A percentile compares a stretch with the other conserved stretches of the same genome.
These are phyloP conservation scores for Scolopax mira DNA, from an alignment of 2,113 vertebrate genomes.

Conservation along the genomic window DNA sequence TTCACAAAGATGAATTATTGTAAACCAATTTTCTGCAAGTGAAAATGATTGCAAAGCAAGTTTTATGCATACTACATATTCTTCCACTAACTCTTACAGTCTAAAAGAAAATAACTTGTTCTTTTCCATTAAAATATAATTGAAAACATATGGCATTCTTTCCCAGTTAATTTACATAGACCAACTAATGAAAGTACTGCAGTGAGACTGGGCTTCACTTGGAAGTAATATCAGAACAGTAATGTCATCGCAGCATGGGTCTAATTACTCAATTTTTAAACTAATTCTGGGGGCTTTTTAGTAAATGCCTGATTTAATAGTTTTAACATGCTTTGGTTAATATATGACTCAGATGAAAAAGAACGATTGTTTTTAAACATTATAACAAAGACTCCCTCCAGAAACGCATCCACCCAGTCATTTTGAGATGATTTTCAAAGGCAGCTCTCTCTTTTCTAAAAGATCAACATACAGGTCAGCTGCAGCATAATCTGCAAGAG, in stretches of 20 bases:
- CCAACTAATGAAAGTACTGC: slow-evolving; percentile 56
- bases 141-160: slow-evolving; percentile 47
- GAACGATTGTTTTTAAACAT: slow-evolving; percentile 45
- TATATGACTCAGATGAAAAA: slow-evolving; percentile 27
- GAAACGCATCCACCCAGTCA: not conserved
- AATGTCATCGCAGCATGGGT: slow-evolving; percentile 62
- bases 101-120: slow-evolving; percentile 22
- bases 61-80: not conserved
- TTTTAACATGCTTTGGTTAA: slow-evolving; percentile 42
- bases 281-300: slow-evolving; percentile 68
- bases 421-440: not conserved
- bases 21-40: slow-evolving; percentile 21
- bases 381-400: not conserved
- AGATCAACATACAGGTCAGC: not conserved
- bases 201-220: slow-evolving; percentile 10
- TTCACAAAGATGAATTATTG: slow-evolving; percentile 23
- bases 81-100: not conserved
- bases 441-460: not conserved
- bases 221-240: slow-evolving; percentile 39
- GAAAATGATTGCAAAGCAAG: slow-evolving; percentile 14
- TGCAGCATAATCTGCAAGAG: not conserved
- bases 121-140: slow-evolving; percentile 65
- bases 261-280: slow-evolving; percentile 75
- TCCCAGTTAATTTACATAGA: slow-evolving; percentile 52
- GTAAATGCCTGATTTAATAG: slow-evolving; percentile 55